A percentile compares a stretch with the other conserved stretches of the same genome.
phyloP scores from a whole-genome alignment of 1,140 invertebrate species.

The Bombus huntii region DNA sequence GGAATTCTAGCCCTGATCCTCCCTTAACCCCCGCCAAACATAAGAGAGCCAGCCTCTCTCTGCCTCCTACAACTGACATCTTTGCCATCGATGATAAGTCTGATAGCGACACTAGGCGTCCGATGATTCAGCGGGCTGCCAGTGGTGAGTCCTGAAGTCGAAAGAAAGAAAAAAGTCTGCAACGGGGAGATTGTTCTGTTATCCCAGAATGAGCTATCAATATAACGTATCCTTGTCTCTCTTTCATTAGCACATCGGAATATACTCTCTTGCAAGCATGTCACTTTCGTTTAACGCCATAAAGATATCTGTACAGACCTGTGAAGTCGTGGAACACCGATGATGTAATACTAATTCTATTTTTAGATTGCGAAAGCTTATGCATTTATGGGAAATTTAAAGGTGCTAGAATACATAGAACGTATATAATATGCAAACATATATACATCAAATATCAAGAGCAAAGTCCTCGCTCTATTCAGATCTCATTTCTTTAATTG shows the following conservation, averaged over 20 bases:
- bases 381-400: too few species aligned
- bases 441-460: too few species aligned
- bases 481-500: too few species aligned
- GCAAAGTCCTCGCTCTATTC: too few species aligned
- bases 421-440: too few species aligned
- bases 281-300: constrained; percentile 39
- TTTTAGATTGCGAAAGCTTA: too few species aligned
- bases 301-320: neutral
- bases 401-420: too few species aligned
- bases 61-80: constrained; percentile 82
- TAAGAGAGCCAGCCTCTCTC: constrained; percentile 82
- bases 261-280: constrained; percentile 50
- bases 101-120: constrained; percentile 80
- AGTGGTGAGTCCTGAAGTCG: constrained; percentile 79
- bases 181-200: constrained; percentile 66
- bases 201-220: constrained; percentile 63
- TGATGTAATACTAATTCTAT: neutral
- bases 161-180: constrained; percentile 54
- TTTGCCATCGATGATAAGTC: constrained; percentile 82
- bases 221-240: constrained; percentile 41
- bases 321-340: constrained; percentile 33
- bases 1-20: constrained; percentile 83
- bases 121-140: constrained; percentile 78
- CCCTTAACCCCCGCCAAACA: constrained; percentile 80
- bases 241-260: constrained; percentile 43